These are phyloP conservation scores for Rhimphoctona megacephalus DNA, from an alignment of 2,888 invertebrate species.

Conservation along the genomic window DNA sequence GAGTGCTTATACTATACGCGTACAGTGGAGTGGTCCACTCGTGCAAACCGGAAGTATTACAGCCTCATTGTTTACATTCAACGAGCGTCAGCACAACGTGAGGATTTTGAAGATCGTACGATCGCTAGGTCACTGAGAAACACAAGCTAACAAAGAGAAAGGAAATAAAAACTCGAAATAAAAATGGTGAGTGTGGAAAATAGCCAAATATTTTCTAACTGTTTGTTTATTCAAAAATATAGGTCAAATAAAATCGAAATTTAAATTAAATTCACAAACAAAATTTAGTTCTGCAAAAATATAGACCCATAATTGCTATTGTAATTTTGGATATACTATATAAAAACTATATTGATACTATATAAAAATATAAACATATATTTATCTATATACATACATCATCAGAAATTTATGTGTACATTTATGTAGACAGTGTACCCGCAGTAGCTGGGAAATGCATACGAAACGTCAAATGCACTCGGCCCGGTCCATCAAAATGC, in stretches of 20 bases:
- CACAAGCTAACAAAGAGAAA: neutral
- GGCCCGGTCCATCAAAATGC: slow-evolving; percentile 82
- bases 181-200: slow-evolving; percentile 60
- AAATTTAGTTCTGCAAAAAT: neutral
- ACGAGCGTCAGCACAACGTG: slow-evolving; percentile 38
- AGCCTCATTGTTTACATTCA: slow-evolving; percentile 27
- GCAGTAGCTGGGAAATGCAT: slow-evolving; percentile 76
- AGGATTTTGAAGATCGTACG: slow-evolving; percentile 54
- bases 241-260: neutral
- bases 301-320: neutral
- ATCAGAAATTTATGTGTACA: neutral
- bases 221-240: neutral
- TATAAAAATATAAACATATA: neutral
- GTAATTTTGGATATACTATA: too few relatives aligned
- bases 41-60: slow-evolving; percentile 55
- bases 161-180: slow-evolving; percentile 18
- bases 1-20: slow-evolving; percentile 51
- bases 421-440: slow-evolving; percentile 39
- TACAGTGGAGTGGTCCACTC: slow-evolving; percentile 46
- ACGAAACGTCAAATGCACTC: slow-evolving; percentile 83
- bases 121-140: slow-evolving; percentile 13
- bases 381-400: neutral
- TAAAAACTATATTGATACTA: too few relatives aligned
- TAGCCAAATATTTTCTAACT: neutral
- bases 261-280: neutral